A percentile compares a stretch with the other conserved stretches of the same genome.
Conservation (phyloP, 2,113 vertebrate genomes). For the Sylvia atricapilla region DNA sequence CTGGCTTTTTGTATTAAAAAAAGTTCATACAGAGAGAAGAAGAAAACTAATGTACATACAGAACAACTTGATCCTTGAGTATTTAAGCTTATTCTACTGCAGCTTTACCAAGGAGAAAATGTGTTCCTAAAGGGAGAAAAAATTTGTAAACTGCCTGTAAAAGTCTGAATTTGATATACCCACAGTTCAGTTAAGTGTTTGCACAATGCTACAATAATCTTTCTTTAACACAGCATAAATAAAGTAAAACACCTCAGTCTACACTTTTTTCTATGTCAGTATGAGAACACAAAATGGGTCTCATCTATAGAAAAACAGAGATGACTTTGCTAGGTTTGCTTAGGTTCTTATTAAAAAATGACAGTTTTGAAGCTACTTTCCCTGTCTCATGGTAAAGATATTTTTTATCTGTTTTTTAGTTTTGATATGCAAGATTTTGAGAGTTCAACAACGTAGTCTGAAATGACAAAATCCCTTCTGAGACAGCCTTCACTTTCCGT, state of each 20-base stretch:
- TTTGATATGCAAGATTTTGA: not conserved
- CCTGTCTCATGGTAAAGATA: not conserved
- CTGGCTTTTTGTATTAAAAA: not conserved
- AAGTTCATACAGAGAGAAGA: not conserved
- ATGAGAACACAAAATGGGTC: not conserved
- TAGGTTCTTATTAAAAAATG: constrained; percentile 6
- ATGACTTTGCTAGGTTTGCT: not conserved
- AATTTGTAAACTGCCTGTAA: not conserved
- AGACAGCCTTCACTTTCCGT: not conserved
- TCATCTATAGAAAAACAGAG: not conserved
- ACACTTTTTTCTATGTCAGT: not conserved
- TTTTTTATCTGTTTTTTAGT: not conserved
- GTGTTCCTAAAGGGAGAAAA: not conserved
- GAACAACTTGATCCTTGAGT: not conserved
- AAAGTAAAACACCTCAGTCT: constrained; percentile 23
- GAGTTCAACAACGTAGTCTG: not conserved
- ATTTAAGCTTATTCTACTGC: not conserved
- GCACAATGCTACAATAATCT: not conserved
- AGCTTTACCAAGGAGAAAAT: not conserved
- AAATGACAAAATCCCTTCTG: not conserved
- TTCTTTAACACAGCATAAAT: not conserved
- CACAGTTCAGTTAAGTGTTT: not conserved
- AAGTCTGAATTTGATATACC: not conserved
- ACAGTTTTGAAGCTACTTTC: not conserved
- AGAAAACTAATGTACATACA: not conserved